Conservation (phyloP, 1,140 invertebrate species). For the Steinernema khuongi region DNA sequence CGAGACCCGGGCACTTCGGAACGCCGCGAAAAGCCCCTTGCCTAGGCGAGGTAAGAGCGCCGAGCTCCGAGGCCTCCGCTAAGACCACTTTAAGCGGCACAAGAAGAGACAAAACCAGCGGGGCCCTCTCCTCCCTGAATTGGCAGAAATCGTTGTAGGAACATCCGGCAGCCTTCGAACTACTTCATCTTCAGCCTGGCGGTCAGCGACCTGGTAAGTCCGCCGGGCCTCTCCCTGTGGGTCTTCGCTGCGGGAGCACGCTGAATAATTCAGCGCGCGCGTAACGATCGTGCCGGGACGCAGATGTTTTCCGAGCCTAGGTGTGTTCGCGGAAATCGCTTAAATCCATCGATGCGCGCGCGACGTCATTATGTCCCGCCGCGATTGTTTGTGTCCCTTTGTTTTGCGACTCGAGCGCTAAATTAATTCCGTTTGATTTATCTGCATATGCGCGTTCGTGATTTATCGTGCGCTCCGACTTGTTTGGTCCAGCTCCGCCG, state of each 20-base stretch:
- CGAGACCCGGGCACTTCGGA: no score
- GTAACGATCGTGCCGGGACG: background rate
- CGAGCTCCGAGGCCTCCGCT: no score
- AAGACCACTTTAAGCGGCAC: no score
- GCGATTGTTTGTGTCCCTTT: background rate
- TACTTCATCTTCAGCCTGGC: conserved; percentile 98
- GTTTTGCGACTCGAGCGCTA: background rate
- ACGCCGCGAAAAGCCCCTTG: no score
- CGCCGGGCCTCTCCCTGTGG: conserved; percentile 6
- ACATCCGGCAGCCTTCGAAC: conserved; percentile 95
- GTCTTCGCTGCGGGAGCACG: conserved; percentile 4
- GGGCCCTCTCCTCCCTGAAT: no score
- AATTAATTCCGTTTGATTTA: conserved; percentile 17
- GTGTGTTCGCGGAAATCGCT: background rate
- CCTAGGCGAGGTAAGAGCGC: no score
- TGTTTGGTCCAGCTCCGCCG: no score
- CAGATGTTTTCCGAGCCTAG: background rate
- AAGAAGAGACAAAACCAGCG: no score
- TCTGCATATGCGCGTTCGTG: background rate
- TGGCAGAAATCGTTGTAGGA: no score
- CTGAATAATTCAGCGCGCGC: background rate
- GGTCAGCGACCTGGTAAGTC: conserved; percentile 81
- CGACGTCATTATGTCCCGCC: background rate
- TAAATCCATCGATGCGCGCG: background rate
- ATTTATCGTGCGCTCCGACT: background rate